Percentiles rank a stretch among this genome's conserved stretches.
Evolutionary conservation across 2,113 vertebrate genomes (phyloP).

Genomic region (Sphyrna mokarran): DNA sequence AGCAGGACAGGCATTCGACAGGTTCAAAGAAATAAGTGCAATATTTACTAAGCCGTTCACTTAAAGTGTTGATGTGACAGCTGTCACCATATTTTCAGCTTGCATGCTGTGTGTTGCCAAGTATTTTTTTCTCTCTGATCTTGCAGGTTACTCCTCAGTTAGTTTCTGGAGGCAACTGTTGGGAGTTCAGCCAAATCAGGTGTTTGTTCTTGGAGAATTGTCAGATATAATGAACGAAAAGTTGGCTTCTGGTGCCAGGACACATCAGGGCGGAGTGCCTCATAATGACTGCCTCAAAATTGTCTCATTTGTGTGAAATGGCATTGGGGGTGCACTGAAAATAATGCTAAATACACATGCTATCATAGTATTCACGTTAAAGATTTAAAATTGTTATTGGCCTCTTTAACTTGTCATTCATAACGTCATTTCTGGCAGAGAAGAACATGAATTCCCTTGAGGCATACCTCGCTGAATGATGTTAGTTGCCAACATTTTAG

Average conservation of each 20-base stretch:
- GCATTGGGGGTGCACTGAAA: not conserved
- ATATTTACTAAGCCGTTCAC: not conserved
- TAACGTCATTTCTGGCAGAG: not conserved
- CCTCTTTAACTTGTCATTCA: not conserved
- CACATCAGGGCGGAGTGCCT: not conserved
- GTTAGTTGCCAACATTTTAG: not conserved
- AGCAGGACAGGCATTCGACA: too few species aligned
- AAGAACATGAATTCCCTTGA: not conserved
- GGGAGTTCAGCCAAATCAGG: not conserved
- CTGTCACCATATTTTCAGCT: not conserved
- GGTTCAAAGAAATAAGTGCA: not conserved
- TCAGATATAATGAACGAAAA: not conserved
- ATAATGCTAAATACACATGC: too few species aligned
- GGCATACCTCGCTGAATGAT: not conserved
- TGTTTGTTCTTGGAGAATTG: not conserved
- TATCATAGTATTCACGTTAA: not conserved
- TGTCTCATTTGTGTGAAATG: not conserved
- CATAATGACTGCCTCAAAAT: not conserved
- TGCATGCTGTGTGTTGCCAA: not conserved
- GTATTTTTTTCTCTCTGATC: not conserved
- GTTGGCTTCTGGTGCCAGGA: not conserved
- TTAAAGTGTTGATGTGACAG: constrained; percentile 9
- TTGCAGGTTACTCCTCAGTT: not conserved
- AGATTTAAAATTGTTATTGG: not conserved
- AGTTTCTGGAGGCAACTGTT: not conserved